Conservation (phyloP, 1,140 invertebrate species). For the Planococcus citri region DNA sequence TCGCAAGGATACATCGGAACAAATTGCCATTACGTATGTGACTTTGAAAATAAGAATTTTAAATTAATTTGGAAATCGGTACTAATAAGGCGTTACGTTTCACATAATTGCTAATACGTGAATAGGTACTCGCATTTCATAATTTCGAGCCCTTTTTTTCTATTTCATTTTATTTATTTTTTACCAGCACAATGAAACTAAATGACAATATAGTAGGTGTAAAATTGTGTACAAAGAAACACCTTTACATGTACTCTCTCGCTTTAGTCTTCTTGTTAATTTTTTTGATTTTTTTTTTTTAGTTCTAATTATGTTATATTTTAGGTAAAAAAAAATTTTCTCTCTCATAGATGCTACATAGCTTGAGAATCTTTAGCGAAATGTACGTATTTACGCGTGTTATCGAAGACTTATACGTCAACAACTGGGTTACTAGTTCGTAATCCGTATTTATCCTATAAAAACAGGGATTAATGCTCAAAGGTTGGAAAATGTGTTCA, state of each 20-base stretch:
- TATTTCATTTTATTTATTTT: no score
- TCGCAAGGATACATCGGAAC: neutral
- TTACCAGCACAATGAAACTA: neutral
- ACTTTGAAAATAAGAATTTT: neutral
- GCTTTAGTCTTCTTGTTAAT: neutral
- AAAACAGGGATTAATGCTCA: neutral
- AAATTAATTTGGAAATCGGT: neutral
- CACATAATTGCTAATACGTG: neutral
- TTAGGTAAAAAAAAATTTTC: neutral
- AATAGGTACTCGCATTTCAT: neutral
- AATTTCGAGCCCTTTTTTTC: neutral
- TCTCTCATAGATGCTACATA: neutral
- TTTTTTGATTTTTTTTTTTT: no score
- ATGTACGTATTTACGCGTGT: neutral
- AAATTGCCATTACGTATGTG: neutral
- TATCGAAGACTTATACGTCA: neutral
- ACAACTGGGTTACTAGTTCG: neutral
- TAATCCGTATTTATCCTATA: neutral
- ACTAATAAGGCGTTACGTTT: constrained; percentile 6
- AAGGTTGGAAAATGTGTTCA: constrained; percentile 6
- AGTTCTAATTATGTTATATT: neutral
- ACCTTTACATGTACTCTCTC: neutral
- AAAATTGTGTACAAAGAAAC: neutral
- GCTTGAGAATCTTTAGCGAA: neutral
- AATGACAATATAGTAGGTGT: neutral